Percentiles rank a stretch among this genome's conserved stretches.
Evolutionary conservation across 2,113 vertebrate species (phyloP).

Genomic region (Vidua macroura): DNA sequence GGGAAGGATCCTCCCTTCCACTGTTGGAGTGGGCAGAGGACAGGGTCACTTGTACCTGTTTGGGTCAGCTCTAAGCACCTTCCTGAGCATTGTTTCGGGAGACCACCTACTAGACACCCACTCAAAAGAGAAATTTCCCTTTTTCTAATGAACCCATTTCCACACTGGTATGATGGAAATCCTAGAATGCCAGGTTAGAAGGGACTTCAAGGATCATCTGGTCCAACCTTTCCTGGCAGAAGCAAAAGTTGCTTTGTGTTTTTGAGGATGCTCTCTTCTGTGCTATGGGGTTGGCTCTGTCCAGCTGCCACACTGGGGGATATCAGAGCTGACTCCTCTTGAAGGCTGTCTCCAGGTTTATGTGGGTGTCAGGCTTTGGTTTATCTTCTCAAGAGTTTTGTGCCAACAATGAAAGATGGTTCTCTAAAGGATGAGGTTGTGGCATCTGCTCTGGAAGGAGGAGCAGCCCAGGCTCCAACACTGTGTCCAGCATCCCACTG

Average conservation of each 20-base stretch:
- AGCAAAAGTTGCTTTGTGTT: background rate
- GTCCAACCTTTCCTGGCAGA: background rate
- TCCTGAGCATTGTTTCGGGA: background rate
- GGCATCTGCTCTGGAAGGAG: background rate
- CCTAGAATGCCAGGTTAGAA: background rate
- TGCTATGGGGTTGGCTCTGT: background rate
- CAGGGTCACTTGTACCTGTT: background rate
- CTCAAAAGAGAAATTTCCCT: background rate
- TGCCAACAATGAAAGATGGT: background rate
- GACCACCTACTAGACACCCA: background rate
- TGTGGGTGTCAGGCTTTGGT: background rate
- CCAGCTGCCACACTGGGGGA: rapidly evolving
- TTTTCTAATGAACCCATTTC: background rate
- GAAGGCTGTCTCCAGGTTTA: background rate
- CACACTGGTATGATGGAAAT: background rate
- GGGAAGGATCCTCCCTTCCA: background rate
- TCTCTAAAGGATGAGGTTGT: background rate
- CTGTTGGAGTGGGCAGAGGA: background rate
- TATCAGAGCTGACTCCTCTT: background rate
- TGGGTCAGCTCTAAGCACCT: background rate
- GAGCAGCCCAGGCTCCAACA: background rate
- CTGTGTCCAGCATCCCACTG: background rate
- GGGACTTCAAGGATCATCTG: background rate
- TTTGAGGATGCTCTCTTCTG: background rate
- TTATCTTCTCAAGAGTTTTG: background rate